Conservation (phyloP, 2,113 vertebrate genomes). For the Poeciliopsis occidentalis region DNA sequence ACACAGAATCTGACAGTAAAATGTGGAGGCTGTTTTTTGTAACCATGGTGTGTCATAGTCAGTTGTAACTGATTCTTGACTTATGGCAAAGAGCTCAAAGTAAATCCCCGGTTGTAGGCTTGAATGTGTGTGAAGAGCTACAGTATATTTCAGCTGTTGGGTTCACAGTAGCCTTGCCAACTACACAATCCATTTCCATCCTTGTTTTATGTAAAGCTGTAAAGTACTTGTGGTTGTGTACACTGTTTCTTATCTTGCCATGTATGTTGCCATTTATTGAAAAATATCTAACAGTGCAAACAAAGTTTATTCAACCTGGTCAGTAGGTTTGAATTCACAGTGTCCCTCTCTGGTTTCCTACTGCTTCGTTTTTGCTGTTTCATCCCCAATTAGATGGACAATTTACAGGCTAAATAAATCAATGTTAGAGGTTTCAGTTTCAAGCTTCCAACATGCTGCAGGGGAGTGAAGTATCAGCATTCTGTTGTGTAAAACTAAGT, state of each 20-base stretch:
- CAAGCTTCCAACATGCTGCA: too few relatives aligned
- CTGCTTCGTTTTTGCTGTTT: too few relatives aligned
- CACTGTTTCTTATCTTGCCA: not conserved
- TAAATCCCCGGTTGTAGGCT: not conserved
- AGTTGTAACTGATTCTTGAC: not conserved
- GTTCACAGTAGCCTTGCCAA: not conserved
- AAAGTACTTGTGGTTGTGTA: too few relatives aligned
- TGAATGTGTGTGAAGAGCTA: not conserved
- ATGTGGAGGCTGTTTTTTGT: slow-evolving; percentile 25
- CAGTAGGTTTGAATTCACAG: not conserved
- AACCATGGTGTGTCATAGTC: slow-evolving; percentile 4
- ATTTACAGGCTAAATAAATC: too few relatives aligned
- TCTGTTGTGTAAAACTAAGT: not conserved
- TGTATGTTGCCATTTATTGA: not conserved
- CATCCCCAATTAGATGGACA: too few relatives aligned
- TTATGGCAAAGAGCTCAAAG: not conserved
- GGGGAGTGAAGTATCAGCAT: not conserved
- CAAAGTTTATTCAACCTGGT: not conserved
- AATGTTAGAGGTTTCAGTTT: too few relatives aligned
- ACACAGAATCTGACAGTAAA: slow-evolving; percentile 18
- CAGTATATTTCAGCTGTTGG: not conserved
- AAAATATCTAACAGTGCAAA: not conserved
- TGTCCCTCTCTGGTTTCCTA: not conserved
- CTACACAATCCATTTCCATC: not conserved
- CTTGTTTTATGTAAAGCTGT: too few relatives aligned